Evolutionary conservation across 2,797 vertebrate species (phyloP), one percentile per base, ranked within the genome.

Genomic region (Rhinophrynus dorsalis): DNA sequence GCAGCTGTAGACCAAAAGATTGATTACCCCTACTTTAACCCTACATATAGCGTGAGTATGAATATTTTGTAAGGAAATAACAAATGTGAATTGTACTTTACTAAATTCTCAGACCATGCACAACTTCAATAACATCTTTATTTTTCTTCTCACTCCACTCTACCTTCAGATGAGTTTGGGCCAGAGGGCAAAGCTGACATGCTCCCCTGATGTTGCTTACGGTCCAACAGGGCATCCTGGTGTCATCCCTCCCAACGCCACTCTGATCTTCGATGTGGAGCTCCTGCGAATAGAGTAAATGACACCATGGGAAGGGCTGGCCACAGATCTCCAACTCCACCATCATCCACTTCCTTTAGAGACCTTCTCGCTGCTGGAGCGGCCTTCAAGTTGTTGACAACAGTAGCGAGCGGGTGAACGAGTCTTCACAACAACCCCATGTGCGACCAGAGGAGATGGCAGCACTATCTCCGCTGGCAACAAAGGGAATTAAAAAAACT

Each of bases 211-310:
- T 56, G 90, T 98, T 92, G 97, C 96, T 1, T 99, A 99, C 0
- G 97, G 97, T 84, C 76, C 88, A 55, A 96, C 94, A 0, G 97
- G 97, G 73, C 96, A 99, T 81, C 97, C 97, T 0, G 97, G 97
- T 37, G 97, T 99, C 86, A 99, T 99, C 88, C 97, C 97, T 26
- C 92, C 96, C 35, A 96, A 99, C 3, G 97, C 97, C 76, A 98
- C 96, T 0, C 95, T 99, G 76, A 90, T 99, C 86, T 99, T 99
- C 12, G 97, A 99, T 0, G 96, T 99, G 88, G 96, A 99, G 79
- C 93, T 99, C 71, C 92, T 99, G 78, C 94, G 95, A 86, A 88
- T 99, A 82, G 96, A 99, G 87, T 99, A 88, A 98, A 79, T 60
- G 77, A 68, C 68, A 74, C 71, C 2, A 0, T 44, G 74, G 35